A percentile compares a stretch with the other conserved stretches of the same genome.
Evolutionary conservation across 2,888 invertebrate genomes (phyloP).

Genomic region (Ypsolopha scabrella): DNA sequence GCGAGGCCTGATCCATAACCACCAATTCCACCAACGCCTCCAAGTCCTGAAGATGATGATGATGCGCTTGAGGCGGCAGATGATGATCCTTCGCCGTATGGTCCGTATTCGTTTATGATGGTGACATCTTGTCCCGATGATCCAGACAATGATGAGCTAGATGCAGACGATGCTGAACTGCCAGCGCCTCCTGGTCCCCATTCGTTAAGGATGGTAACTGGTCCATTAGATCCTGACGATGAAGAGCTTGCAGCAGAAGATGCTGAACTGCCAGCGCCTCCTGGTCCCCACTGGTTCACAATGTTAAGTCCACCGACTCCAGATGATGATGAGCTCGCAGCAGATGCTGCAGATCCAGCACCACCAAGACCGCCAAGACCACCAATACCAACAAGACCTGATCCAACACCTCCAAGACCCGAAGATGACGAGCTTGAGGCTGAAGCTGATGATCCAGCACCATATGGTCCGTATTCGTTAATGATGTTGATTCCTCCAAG

Average conservation of each 20-base stretch:
- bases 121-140: neutral
- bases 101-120: neutral
- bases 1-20: no score
- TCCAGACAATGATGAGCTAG: neutral
- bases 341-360: neutral
- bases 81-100: neutral
- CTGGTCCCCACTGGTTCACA: neutral
- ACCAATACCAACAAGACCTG: neutral
- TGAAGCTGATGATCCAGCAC: neutral
- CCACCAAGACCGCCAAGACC: neutral
- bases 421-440: neutral
- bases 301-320: neutral
- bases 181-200: neutral
- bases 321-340: neutral
- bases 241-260: slow-evolving; percentile 2
- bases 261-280: neutral
- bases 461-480: neutral
- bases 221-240: neutral
- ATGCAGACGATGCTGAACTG: neutral
- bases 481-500: neutral
- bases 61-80: neutral
- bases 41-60: neutral
- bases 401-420: neutral
- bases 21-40: neutral
- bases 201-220: neutral